These are phyloP conservation scores for Nothura maculosa DNA, from an alignment of 2,797 vertebrate genomes.

Conservation along the genomic window DNA sequence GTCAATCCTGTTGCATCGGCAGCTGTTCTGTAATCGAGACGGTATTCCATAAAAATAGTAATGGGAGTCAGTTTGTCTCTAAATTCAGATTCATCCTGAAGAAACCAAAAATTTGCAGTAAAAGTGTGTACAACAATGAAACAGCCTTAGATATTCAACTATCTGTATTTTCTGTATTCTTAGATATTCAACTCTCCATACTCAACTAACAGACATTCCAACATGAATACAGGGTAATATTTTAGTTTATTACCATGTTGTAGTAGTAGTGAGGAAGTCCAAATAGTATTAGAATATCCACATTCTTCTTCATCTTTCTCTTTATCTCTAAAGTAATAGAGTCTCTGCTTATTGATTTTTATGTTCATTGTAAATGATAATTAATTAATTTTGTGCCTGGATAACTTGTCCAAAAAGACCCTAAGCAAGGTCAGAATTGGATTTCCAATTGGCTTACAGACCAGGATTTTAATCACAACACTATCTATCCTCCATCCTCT, in stretches of 20 bases:
- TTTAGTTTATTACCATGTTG: neutral
- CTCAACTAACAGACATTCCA: neutral
- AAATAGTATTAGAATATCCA: rapidly evolving
- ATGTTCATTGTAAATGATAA: neutral
- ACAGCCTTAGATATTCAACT: neutral
- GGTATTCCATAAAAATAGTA: constrained; percentile 93
- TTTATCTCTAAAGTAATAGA: neutral
- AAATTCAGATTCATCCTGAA: constrained; percentile 94
- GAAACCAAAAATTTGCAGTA: constrained; percentile 5
- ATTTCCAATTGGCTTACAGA: neutral
- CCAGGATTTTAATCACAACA: neutral
- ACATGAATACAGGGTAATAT: neutral
- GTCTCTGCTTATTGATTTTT: neutral
- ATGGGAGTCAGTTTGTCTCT: constrained; percentile 97
- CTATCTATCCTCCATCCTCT: rapidly evolving
- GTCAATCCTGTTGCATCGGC: constrained; percentile 87
- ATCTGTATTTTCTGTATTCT: neutral
- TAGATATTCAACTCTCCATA: neutral
- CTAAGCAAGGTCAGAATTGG: neutral
- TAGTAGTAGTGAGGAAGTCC: neutral
- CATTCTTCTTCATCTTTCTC: neutral
- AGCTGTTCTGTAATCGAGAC: constrained; percentile 88
- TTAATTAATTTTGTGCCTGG: neutral
- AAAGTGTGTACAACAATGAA: neutral
- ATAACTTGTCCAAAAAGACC: neutral